Conservation (phyloP, 1,140 invertebrate genomes). For the Calephelis nemesis region DNA sequence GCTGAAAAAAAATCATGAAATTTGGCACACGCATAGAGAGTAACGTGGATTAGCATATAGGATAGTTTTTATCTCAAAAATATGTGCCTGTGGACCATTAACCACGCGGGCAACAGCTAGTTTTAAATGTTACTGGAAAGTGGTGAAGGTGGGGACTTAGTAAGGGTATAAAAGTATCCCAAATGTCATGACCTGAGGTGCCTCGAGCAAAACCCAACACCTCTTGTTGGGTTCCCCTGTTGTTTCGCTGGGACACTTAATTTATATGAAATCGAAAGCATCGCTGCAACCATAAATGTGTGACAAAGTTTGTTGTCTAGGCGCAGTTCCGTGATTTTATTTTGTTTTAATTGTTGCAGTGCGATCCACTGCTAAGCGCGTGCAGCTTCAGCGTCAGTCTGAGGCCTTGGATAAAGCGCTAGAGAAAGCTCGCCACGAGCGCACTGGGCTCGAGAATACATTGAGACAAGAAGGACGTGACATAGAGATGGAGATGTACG, state of each 20-base stretch:
- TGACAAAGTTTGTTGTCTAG: not conserved
- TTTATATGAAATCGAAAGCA: not conserved
- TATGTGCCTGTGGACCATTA: too few relatives aligned
- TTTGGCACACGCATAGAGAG: too few relatives aligned
- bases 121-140: too few relatives aligned
- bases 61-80: too few relatives aligned
- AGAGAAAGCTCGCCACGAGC: constrained; percentile 34
- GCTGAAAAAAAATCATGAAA: too few relatives aligned
- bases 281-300: not conserved
- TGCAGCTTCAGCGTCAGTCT: constrained; percentile 50
- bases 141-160: too few relatives aligned
- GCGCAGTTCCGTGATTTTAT: not conserved
- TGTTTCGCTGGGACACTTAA: not conserved
- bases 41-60: too few relatives aligned
- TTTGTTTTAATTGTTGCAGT: constrained; percentile 35
- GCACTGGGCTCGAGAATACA: constrained; percentile 33
- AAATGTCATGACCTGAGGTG: not conserved
- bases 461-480: constrained; percentile 41
- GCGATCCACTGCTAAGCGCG: constrained; percentile 50
- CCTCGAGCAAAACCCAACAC: not conserved
- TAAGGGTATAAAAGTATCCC: too few relatives aligned
- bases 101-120: too few relatives aligned
- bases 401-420: constrained; percentile 40
- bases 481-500: constrained; percentile 46
- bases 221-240: constrained; percentile 3